Percentiles rank a stretch among this genome's conserved stretches.
phyloP scores from a whole-genome alignment of 2,797 vertebrate genomes.

The Triplophysa bombifrons region DNA sequence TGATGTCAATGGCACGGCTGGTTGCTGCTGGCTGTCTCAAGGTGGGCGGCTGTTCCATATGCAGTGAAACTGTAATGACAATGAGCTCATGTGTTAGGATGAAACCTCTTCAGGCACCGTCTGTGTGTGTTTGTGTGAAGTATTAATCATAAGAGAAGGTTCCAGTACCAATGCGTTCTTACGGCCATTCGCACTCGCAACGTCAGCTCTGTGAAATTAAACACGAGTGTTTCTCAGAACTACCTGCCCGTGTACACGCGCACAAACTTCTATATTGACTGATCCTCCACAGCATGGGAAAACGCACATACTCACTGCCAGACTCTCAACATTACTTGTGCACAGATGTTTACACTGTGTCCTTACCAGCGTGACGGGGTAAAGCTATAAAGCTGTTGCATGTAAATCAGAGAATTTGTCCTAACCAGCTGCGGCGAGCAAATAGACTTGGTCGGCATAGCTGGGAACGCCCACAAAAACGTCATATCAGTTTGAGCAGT shows the following conservation, averaged over 20 bases:
- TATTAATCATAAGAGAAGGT: conserved; percentile 14
- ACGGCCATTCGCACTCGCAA: background rate
- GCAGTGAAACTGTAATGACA: conserved; percentile 7
- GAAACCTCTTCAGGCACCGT: conserved; percentile 32
- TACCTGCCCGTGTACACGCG: background rate
- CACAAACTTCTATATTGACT: background rate
- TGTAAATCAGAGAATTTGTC: background rate
- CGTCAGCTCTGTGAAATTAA: background rate
- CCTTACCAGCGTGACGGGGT: background rate
- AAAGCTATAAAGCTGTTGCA: background rate
- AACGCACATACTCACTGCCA: background rate
- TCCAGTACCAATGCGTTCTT: conserved; percentile 6
- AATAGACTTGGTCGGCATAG: too few species aligned
- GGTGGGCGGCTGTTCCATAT: conserved; percentile 11
- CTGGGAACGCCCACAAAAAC: too few species aligned
- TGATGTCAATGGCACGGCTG: background rate
- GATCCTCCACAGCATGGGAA: background rate
- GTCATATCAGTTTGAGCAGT: too few species aligned
- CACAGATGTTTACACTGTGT: background rate
- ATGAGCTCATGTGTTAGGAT: conserved; percentile 29
- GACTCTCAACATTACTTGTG: background rate
- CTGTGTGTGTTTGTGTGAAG: conserved; percentile 14
- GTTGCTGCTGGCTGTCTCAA: background rate
- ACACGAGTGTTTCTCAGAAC: background rate
- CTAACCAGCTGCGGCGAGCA: background rate